Base-by-base conservation (phyloP, 2,113 vertebrate genomes). In the Pristiophorus japonicus region DNA sequence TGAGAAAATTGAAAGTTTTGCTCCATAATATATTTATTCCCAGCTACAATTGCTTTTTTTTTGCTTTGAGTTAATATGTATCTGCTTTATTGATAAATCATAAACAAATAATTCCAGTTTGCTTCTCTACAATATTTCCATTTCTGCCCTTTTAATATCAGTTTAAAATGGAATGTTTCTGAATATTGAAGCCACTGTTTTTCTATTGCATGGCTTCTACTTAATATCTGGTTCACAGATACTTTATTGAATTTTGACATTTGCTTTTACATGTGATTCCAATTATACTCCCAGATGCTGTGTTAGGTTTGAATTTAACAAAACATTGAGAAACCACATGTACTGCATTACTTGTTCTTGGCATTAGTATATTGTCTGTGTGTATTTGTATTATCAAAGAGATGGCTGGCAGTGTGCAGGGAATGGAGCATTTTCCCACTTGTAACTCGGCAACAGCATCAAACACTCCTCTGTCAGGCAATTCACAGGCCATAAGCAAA, bases 241-340 rank as follows among this genome's bases (percentile, higher is more conserved):
- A 66, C 30, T 94, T 94, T 66, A 94, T 66, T 94, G 91, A 66
- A 94, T 20, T 65, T n/a, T 65, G 63, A 94, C 91, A 66, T 94
- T 65, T 66, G 63, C 62, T 94, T 92, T 94, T 94, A n/a, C 63
- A 94, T 94, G 91, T 94, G 91, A 94, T 66, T 94, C 63, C 55
- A 94, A 65, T 94, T 94, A 94, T 42, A n/a, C n/a, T 93, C 38
- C 38, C 62, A 63, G 91, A 93, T 66, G 91, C 62, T 66, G 38
- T 27, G 62, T 94, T 94, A 94, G 91, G 91, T 67, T 94, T 66
- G 62, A 94, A 94, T 94, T 94, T 65, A 94, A 66, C 91, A 65
- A 94, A 94, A 66, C 38, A 67, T 66, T 66, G 38, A n/a, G 38
- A 66, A 94, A 94, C 63, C 91, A 66, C 91, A 94, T 94, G 91